These are phyloP conservation scores for Junonia oenone DNA, from an alignment of 2,888 invertebrate species.

Conservation along the genomic window DNA sequence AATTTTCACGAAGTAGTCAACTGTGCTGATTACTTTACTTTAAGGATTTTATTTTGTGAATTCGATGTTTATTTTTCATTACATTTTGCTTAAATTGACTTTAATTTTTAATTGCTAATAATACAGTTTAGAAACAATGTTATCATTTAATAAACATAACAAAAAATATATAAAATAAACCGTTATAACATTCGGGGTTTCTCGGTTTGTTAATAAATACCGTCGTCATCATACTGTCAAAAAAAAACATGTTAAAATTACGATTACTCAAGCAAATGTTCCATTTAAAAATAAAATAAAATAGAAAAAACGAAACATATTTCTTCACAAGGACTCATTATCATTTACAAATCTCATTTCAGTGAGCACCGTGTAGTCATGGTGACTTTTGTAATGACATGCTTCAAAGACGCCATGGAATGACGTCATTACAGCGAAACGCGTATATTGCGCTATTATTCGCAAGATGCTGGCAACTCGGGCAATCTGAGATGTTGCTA, in stretches of 20 bases:
- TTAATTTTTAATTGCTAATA: too few relatives aligned
- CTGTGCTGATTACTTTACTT: constrained; percentile 23
- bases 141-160: too few relatives aligned
- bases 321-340: constrained; percentile 46
- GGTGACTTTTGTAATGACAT: constrained; percentile 64
- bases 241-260: neutral
- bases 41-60: constrained; percentile 23
- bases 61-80: constrained; percentile 1
- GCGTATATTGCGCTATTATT: constrained; percentile 67
- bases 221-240: neutral
- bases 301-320: constrained; percentile 39
- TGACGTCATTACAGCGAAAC: constrained; percentile 61
- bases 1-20: constrained; percentile 26
- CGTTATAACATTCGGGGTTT: too few relatives aligned
- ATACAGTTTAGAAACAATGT: too few relatives aligned
- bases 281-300: constrained; percentile 18
- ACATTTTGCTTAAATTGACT: neutral
- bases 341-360: constrained; percentile 54
- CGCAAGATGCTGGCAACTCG: constrained; percentile 53
- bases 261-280: neutral
- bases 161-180: too few relatives aligned
- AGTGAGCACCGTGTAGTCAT: constrained; percentile 49
- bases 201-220: too few relatives aligned
- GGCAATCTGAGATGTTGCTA: constrained; percentile 72
- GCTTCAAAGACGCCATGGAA: constrained; percentile 52